Percentiles rank a stretch among this genome's conserved stretches.
Evolutionary conservation across 2,113 vertebrate species (phyloP).

Genomic region (Jacana jacana): DNA sequence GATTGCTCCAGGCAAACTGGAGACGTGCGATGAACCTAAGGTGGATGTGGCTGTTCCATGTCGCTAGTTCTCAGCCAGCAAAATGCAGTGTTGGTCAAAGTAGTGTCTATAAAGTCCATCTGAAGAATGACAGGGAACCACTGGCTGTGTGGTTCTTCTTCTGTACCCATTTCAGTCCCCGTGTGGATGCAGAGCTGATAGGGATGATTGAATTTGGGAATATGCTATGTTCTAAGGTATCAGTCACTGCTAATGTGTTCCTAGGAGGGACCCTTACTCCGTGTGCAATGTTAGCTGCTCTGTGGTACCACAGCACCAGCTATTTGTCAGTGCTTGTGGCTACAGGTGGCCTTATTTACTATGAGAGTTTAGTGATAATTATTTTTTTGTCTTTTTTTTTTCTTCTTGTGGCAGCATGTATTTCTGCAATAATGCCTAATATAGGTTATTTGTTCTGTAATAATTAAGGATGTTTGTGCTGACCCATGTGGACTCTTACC

Average conservation of each 20-base stretch:
- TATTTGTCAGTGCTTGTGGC: background rate
- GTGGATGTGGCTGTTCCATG: background rate
- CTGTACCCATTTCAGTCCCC: background rate
- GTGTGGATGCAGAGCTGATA: background rate
- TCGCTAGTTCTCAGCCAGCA: background rate
- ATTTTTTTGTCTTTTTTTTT: background rate
- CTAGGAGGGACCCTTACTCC: background rate
- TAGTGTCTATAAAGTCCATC: background rate
- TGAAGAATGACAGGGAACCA: background rate
- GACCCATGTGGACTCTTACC: constrained; percentile 1
- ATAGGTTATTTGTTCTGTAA: background rate
- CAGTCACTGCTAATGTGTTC: background rate
- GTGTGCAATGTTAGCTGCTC: background rate
- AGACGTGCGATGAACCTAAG: background rate
- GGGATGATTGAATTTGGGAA: background rate
- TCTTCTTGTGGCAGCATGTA: background rate
- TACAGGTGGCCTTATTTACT: background rate
- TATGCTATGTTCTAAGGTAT: background rate
- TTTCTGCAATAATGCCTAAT: background rate
- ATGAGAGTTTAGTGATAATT: background rate
- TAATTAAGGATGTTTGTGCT: background rate
- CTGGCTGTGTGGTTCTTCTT: background rate
- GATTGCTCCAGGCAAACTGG: background rate
- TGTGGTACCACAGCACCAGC: background rate
- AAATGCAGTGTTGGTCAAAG: background rate